Conservation (phyloP, 2,888 invertebrate species). For the Orgyia antiqua region DNA sequence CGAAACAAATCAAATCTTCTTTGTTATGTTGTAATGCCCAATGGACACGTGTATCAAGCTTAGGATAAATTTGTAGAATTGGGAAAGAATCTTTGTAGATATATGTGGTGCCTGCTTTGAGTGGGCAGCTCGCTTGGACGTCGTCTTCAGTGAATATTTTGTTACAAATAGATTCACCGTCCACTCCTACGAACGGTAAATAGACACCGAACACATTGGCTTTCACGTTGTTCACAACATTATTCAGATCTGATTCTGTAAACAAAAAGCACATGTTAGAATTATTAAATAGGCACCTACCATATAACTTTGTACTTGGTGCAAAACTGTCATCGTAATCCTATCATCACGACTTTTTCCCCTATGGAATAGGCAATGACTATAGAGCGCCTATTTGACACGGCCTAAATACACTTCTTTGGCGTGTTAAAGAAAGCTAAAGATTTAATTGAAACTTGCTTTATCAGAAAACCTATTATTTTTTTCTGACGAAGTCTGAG, state of each 20-base stretch:
- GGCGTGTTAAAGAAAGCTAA: too few species aligned
- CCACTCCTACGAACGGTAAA: slow-evolving; percentile 87
- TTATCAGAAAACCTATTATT: too few species aligned
- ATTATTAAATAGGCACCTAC: neutral
- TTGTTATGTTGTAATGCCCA: slow-evolving; percentile 77
- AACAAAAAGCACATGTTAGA: slow-evolving; percentile 1
- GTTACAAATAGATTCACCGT: slow-evolving; percentile 82
- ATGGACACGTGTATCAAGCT: slow-evolving; percentile 74
- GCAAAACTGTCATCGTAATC: neutral
- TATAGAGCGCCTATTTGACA: too few species aligned
- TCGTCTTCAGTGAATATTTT: slow-evolving; percentile 79
- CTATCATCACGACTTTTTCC: too few species aligned
- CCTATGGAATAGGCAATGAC: too few species aligned
- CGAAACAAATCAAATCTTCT: slow-evolving; percentile 80
- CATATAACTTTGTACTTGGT: neutral
- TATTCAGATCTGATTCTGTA: slow-evolving; percentile 73
- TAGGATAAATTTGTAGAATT: slow-evolving; percentile 72
- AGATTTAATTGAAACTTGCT: too few species aligned
- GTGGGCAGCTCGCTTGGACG: slow-evolving; percentile 80
- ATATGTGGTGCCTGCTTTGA: slow-evolving; percentile 83
- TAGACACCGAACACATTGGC: slow-evolving; percentile 80
- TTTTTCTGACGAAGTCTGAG: too few species aligned
- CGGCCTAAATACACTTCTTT: too few species aligned
- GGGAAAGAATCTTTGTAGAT: slow-evolving; percentile 82
- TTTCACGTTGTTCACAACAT: slow-evolving; percentile 78